A percentile compares a stretch with the other conserved stretches of the same genome.
These are phyloP conservation scores for Laupala kohalensis DNA, from an alignment of 1,140 invertebrate genomes.

Conservation along the genomic window DNA sequence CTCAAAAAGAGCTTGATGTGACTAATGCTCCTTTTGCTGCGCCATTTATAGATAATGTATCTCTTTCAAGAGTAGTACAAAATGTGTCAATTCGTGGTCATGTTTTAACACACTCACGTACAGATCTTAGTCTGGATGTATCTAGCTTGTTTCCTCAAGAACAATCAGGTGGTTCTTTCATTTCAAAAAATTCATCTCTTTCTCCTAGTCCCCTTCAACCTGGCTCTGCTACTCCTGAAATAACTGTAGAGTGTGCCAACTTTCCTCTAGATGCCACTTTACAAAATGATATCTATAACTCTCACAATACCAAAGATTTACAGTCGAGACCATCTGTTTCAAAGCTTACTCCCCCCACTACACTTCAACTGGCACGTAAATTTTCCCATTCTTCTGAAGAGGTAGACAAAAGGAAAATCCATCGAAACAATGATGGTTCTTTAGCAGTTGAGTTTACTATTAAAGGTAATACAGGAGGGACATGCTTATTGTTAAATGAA, in stretches of 20 bases:
- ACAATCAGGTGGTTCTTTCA: neutral
- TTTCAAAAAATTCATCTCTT: slow-evolving; percentile 15
- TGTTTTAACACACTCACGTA: slow-evolving; percentile 21
- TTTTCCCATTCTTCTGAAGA: slow-evolving; percentile 49
- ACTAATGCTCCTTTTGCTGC: neutral
- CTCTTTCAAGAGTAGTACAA: slow-evolving; percentile 37
- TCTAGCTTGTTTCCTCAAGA: slow-evolving; percentile 14
- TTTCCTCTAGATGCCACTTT: neutral
- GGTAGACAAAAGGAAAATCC: slow-evolving; percentile 29
- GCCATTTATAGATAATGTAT: slow-evolving; percentile 27
- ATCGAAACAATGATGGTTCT: slow-evolving; percentile 7
- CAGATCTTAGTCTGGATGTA: slow-evolving; percentile 12
- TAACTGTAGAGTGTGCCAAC: slow-evolving; percentile 33
- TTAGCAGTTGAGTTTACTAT: neutral
- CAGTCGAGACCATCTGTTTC: neutral
- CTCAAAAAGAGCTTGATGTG: slow-evolving; percentile 11
- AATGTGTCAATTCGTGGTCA: slow-evolving; percentile 38
- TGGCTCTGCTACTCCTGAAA: slow-evolving; percentile 43
- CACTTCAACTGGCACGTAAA: slow-evolving; percentile 31
- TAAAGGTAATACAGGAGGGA: neutral
- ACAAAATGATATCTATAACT: neutral
- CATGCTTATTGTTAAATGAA: neutral
- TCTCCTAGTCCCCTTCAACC: slow-evolving; percentile 15
- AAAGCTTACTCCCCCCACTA: slow-evolving; percentile 21
- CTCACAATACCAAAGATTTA: neutral